Base-by-base conservation (phyloP, 2,113 vertebrate genomes). In the Indicator indicator region DNA sequence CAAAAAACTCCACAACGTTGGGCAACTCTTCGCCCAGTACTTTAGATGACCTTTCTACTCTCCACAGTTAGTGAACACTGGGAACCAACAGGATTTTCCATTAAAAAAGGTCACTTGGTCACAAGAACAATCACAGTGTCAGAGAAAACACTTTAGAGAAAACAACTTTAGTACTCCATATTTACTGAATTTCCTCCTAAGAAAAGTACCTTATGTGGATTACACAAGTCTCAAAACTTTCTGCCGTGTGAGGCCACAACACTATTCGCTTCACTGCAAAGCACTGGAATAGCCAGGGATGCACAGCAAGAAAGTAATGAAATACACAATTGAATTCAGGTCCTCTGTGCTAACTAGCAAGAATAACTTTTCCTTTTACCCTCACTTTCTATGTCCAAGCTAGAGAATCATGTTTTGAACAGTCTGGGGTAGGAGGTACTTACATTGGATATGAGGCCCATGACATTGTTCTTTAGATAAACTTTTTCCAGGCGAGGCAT, bases 401-500 rank as follows among this genome's bases (percentile, higher is more conserved):
- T 32, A 65, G 4, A 74, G 42, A 83, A 59, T 15, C 10, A 26
- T 0, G 27, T 54, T 74, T 78, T 36, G 92, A 50, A 55, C 27
- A 69, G 72, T 9, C 64, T 48, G 1, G 42, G 55, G 42, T 11
- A 92, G 58, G 58, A 60, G 59, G 69, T 89, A 96, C 98, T 98
- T 95, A 99, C 98, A 55, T 85, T 98, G 81, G 98, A 98, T 78
- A 98, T 98, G n/a, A 99, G 98, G 63, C 98, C 98, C 99, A 99
- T 99, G 65, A 99, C 98, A 62, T 98, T 99, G 94, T 99, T 98
- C 96, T 99, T 99, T 78, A 99, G 71, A 71, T 98, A 98, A 58
- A 99, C 98, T 90, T 99, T 99, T 81, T 99, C 99, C 86, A 98
- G 93, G 15, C 98, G 98, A 86, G 98, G 96, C 99, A 99, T 99